Percentiles rank a stretch among this genome's conserved stretches.
Conservation (phyloP, 2,888 invertebrate genomes). For the Microctonus aethiopoides region DNA sequence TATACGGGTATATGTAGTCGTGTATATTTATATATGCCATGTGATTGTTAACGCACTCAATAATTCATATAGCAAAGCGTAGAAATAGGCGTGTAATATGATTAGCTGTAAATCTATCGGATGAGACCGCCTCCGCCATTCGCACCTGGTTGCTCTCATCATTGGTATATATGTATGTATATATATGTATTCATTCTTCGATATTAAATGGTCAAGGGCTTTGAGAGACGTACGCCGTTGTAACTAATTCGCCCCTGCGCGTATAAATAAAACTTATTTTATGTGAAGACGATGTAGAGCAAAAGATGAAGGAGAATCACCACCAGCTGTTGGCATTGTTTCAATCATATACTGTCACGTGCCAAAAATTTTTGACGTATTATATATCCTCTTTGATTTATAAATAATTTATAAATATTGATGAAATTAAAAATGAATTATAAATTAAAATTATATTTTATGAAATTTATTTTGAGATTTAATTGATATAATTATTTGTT, state of each 20-base stretch:
- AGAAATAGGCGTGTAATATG: slow-evolving; percentile 65
- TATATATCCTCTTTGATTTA: too few relatives aligned
- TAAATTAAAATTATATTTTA: not conserved
- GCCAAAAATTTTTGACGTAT: not conserved
- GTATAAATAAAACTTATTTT: slow-evolving; percentile 6
- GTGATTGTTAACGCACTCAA: slow-evolving; percentile 34
- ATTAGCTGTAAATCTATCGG: slow-evolving; percentile 66
- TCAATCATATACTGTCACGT: not conserved
- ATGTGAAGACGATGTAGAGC: slow-evolving; percentile 1
- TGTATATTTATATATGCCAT: not conserved
- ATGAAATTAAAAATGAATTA: not conserved
- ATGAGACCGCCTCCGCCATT: slow-evolving; percentile 51
- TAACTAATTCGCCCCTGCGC: slow-evolving; percentile 29
- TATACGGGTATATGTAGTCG: not conserved
- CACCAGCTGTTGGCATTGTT: slow-evolving; percentile 19
- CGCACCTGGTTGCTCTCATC: slow-evolving; percentile 61
- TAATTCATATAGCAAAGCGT: slow-evolving; percentile 51
- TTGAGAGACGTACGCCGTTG: slow-evolving; percentile 19
- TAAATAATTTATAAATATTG: too few relatives aligned
- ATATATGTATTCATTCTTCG: not conserved
- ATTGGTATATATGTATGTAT: slow-evolving; percentile 48
- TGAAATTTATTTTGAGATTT: not conserved
- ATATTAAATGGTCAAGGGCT: slow-evolving; percentile 7
- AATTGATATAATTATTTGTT: not conserved
- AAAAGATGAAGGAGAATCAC: too few relatives aligned